Evolutionary conservation across 2,888 invertebrate genomes (phyloP).

Genomic region (Diachrysia chrysitis): DNA sequence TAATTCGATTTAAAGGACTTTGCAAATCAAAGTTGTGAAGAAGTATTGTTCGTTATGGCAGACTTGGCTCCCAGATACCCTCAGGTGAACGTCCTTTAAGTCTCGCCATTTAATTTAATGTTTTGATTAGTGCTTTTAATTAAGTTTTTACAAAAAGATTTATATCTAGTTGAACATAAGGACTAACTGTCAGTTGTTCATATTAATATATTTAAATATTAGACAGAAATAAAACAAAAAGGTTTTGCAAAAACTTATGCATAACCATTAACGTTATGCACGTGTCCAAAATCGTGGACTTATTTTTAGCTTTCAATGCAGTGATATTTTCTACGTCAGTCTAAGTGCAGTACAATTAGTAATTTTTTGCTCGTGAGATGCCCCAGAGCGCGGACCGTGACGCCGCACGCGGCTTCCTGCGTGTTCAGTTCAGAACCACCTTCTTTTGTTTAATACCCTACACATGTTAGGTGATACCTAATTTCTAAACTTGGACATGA

Average conservation of each 20-base stretch:
- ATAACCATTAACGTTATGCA: too few species aligned
- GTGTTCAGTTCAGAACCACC: constrained; percentile 17
- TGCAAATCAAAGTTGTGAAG: background rate
- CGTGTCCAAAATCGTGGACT: background rate
- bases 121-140: background rate
- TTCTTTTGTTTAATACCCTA: constrained; percentile 10
- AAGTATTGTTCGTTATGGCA: background rate
- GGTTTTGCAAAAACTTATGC: too few species aligned
- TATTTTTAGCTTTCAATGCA: background rate
- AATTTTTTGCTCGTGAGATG: constrained; percentile 53
- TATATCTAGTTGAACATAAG: too few species aligned
- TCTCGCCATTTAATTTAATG: background rate
- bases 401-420: constrained; percentile 27
- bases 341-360: constrained; percentile 30
- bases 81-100: background rate
- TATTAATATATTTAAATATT: background rate
- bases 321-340: background rate
- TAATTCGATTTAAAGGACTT: background rate
- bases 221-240: background rate
- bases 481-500: too few species aligned
- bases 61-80: background rate
- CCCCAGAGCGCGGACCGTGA: constrained; percentile 9
- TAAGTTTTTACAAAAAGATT: background rate
- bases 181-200: too few species aligned
- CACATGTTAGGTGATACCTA: too few species aligned